These are phyloP conservation scores for Prinia subflava DNA, from an alignment of 2,113 vertebrate genomes.

Conservation along the genomic window DNA sequence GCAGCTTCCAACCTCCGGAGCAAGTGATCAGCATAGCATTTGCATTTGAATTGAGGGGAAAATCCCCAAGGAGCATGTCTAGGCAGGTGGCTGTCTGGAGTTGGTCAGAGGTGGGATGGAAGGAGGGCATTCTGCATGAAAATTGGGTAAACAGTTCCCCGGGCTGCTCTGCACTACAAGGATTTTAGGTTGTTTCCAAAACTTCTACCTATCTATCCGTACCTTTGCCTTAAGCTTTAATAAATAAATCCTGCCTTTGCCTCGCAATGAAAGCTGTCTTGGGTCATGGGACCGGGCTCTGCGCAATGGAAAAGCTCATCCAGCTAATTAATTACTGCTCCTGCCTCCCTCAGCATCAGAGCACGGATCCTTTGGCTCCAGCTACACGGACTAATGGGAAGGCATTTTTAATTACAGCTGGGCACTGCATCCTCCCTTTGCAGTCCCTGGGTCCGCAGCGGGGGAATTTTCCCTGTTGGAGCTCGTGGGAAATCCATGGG, in stretches of 20 bases:
- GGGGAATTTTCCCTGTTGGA: neutral
- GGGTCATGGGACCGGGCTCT: neutral
- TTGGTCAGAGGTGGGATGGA: slow-evolving; percentile 59
- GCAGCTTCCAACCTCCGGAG: slow-evolving; percentile 34
- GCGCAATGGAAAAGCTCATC: slow-evolving; percentile 15
- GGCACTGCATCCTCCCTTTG: neutral
- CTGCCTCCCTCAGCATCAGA: slow-evolving; percentile 6
- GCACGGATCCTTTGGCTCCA: slow-evolving; percentile 1
- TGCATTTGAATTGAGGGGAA: slow-evolving; percentile 57
- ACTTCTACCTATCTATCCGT: neutral
- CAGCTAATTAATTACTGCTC: slow-evolving; percentile 44
- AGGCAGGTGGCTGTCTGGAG: slow-evolving; percentile 51
- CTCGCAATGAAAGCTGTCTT: neutral
- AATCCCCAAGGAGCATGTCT: slow-evolving; percentile 51
- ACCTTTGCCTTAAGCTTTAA: slow-evolving; percentile 48
- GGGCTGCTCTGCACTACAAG: slow-evolving; percentile 15
- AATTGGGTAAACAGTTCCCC: slow-evolving; percentile 36
- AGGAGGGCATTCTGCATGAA: slow-evolving; percentile 42
- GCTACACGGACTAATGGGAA: neutral
- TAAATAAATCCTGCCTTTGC: neutral
- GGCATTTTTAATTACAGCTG: slow-evolving; percentile 7
- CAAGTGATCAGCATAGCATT: slow-evolving; percentile 45
- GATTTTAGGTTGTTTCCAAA: slow-evolving; percentile 62
- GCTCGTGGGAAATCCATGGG: neutral
- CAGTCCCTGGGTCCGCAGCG: neutral